Conservation (phyloP, 2,113 vertebrate species). For the Megatriorchis doriae region DNA sequence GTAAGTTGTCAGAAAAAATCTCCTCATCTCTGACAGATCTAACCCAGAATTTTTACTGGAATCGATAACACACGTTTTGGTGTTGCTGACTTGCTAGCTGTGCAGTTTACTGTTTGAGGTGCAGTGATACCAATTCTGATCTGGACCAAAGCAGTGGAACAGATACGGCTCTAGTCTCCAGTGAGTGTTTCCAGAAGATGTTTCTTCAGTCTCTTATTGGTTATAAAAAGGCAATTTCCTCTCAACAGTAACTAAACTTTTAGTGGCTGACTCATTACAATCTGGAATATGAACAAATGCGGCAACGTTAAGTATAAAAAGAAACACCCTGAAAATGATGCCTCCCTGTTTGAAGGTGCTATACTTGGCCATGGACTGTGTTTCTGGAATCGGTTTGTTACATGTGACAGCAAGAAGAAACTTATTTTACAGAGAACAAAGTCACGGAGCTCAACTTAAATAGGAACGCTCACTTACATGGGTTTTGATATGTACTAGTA, state of each 20-base stretch:
- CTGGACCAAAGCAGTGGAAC: constrained; percentile 1
- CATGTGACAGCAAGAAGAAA: constrained; percentile 35
- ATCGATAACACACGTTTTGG: background rate
- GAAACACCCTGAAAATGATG: constrained; percentile 40
- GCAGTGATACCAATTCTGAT: background rate
- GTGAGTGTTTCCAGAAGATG: constrained; percentile 21
- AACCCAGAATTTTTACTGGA: constrained; percentile 1
- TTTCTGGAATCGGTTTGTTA: constrained; percentile 26
- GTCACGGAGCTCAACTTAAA: constrained; percentile 42
- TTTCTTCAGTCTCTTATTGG: constrained; percentile 14
- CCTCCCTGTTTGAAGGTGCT: constrained; percentile 8
- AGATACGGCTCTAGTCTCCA: constrained; percentile 42
- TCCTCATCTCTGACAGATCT: background rate
- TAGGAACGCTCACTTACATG: background rate
- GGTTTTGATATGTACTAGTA: constrained; percentile 14
- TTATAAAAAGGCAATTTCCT: constrained; percentile 39
- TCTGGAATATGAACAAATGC: constrained; percentile 17
- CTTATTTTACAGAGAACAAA: constrained; percentile 46
- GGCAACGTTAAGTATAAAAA: constrained; percentile 26
- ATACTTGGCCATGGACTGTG: background rate
- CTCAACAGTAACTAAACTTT: constrained; percentile 3
- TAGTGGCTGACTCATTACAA: background rate
- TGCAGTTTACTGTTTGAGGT: background rate
- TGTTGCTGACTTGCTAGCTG: background rate
- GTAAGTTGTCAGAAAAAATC: constrained; percentile 19